Conservation (phyloP, 2,888 invertebrate species). For the Nomada goodeniana region DNA sequence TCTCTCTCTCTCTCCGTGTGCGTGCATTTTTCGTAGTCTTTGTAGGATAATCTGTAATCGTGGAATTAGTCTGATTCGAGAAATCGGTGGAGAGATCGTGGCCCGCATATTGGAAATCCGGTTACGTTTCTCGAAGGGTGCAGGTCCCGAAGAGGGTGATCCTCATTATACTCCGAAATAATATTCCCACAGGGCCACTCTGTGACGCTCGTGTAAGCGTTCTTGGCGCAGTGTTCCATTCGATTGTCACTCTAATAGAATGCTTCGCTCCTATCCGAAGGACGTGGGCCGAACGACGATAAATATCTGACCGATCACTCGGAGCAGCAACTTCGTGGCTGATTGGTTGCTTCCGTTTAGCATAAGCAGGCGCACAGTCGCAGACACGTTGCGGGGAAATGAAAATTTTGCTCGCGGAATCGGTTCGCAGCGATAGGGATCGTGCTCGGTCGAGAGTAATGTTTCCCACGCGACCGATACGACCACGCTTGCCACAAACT, state of each 20-base stretch:
- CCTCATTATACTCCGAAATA: slow-evolving; percentile 60
- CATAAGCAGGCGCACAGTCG: slow-evolving; percentile 27
- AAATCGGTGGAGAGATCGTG: slow-evolving; percentile 40
- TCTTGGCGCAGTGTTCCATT: slow-evolving; percentile 10
- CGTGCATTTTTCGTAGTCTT: slow-evolving; percentile 4
- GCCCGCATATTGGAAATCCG: slow-evolving; percentile 61
- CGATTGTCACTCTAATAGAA: background rate
- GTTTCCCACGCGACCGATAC: slow-evolving; percentile 77
- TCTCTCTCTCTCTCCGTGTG: too few relatives aligned
- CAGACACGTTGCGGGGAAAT: slow-evolving; percentile 20
- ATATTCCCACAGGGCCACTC: slow-evolving; percentile 55
- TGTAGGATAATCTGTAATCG: slow-evolving; percentile 44
- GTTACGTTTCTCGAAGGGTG: slow-evolving; percentile 55
- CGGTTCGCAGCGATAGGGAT: slow-evolving; percentile 57
- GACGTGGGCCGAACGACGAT: background rate
- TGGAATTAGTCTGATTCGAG: slow-evolving; percentile 38
- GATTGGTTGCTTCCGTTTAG: slow-evolving; percentile 8
- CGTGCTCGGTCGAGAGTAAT: slow-evolving; percentile 70
- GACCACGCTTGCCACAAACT: slow-evolving; percentile 54
- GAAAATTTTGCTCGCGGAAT: slow-evolving; percentile 63
- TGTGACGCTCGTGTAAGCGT: slow-evolving; percentile 15
- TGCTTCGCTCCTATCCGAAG: background rate
- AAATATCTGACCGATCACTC: background rate
- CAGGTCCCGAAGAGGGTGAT: slow-evolving; percentile 33
- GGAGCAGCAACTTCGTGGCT: background rate